Percentiles rank a stretch among this genome's conserved stretches.
phyloP scores from a whole-genome alignment of 2,888 invertebrate species.

The Cacoxenus indagator region DNA sequence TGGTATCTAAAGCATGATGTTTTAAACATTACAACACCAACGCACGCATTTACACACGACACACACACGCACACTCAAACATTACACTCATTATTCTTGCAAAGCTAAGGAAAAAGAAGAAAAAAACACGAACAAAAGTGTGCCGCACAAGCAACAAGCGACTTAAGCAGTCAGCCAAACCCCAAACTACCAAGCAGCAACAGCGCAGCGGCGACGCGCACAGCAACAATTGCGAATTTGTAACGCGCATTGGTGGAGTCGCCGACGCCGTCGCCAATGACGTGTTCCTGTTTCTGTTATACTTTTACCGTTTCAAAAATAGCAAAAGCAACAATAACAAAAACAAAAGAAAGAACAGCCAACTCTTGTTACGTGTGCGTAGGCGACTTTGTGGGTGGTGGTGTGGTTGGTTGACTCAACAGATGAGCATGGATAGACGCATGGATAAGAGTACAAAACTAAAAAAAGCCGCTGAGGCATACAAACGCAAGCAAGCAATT shows the following conservation, averaged over 20 bases:
- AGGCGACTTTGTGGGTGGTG: not conserved
- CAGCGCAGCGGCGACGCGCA: not conserved
- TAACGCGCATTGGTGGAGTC: not conserved
- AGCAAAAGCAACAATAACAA: not conserved
- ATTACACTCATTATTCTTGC: not conserved
- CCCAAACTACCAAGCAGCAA: not conserved
- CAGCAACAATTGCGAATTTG: not conserved
- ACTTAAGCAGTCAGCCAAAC: not conserved
- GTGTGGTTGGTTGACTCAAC: not conserved
- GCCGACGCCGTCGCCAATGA: not conserved
- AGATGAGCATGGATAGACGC: no score
- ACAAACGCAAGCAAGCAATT: no score
- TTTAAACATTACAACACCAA: not conserved
- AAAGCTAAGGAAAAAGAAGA: no score
- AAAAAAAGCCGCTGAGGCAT: no score
- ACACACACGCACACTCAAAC: not conserved
- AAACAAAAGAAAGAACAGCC: not conserved
- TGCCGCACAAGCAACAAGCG: not conserved
- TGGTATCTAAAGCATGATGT: no score
- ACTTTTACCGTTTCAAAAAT: not conserved
- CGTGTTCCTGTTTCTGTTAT: not conserved
- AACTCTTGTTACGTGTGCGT: not conserved
- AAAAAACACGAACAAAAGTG: no score
- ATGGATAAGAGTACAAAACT: no score
- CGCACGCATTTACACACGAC: not conserved